phyloP scores from a whole-genome alignment of 2,113 vertebrate genomes.

The Aphelocoma coerulescens region DNA sequence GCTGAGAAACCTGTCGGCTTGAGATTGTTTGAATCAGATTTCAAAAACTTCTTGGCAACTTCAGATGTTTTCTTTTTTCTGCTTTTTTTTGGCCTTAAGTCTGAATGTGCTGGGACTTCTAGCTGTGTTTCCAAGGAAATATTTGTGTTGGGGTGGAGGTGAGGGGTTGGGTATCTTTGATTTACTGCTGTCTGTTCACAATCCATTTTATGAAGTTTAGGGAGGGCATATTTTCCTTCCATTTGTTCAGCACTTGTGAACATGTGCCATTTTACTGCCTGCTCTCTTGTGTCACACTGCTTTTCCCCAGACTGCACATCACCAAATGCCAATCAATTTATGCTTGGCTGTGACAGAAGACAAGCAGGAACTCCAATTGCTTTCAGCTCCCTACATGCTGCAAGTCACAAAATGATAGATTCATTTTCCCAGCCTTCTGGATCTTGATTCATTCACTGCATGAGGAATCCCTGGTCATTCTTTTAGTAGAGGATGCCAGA shows the following conservation, averaged over 20 bases:
- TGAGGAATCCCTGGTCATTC: background rate
- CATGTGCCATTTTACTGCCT: accelerated
- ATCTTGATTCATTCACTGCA: background rate
- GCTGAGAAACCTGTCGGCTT: background rate
- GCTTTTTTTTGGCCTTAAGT: background rate
- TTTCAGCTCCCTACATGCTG: background rate
- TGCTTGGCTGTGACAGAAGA: background rate
- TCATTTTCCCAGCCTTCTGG: background rate
- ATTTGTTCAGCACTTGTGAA: background rate
- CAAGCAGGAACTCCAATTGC: background rate
- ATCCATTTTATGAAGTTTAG: background rate
- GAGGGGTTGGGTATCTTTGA: background rate
- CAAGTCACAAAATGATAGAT: background rate
- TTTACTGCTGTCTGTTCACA: background rate
- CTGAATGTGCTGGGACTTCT: background rate
- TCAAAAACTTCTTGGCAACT: background rate
- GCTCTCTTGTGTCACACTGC: background rate
- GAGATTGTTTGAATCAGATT: background rate
- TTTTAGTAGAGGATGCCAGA: background rate
- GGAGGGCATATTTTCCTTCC: background rate
- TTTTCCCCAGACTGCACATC: background rate
- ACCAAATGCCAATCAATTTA: background rate
- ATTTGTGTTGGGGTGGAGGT: background rate
- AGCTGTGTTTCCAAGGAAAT: background rate
- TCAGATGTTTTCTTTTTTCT: background rate